Evolutionary conservation across 2,113 vertebrate species (phyloP).

Genomic region (Pituophis catenifer): DNA sequence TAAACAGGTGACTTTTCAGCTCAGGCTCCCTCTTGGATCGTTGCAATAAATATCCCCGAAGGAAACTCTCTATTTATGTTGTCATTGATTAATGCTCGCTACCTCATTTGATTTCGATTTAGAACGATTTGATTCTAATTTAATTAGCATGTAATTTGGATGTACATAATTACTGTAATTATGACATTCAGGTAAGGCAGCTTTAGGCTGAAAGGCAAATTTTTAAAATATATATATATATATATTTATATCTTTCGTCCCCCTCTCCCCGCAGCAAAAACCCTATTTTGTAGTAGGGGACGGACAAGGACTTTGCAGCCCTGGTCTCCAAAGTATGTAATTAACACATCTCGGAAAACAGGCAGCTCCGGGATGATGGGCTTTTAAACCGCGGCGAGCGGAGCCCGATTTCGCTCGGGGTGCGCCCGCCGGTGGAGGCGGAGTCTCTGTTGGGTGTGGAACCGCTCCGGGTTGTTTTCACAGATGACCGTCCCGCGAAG

Average conservation of each 20-base stretch:
- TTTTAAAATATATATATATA: constrained; percentile 51
- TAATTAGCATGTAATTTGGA: constrained; percentile 90
- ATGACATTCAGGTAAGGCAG: constrained; percentile 87
- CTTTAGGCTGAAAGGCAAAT: constrained; percentile 86
- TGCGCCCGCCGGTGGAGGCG: constrained; percentile 45
- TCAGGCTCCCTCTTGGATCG: constrained; percentile 70
- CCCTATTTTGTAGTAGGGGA: constrained; percentile 71
- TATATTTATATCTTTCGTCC: not conserved
- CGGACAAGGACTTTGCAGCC: constrained; percentile 76
- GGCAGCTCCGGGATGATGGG: constrained; percentile 61
- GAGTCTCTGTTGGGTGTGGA: constrained; percentile 25
- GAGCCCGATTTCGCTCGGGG: constrained; percentile 38
- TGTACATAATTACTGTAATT: constrained; percentile 91
- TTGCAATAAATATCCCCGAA: constrained; percentile 85
- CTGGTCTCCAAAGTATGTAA: constrained; percentile 71
- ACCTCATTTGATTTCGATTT: constrained; percentile 89
- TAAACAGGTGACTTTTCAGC: constrained; percentile 72
- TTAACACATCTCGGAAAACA: constrained; percentile 70
- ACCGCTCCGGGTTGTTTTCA: not conserved
- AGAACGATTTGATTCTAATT: constrained; percentile 91
- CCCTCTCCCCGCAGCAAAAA: constrained; percentile 62
- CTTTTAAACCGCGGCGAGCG: constrained; percentile 54
- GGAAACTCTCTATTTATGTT: constrained; percentile 87
- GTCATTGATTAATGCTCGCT: constrained; percentile 89
- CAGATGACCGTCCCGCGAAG: not conserved